These are phyloP conservation scores for Epizoanthus rinbou DNA, from an alignment of 92 coral and sea anemone genomes.

Conservation along the genomic window DNA sequence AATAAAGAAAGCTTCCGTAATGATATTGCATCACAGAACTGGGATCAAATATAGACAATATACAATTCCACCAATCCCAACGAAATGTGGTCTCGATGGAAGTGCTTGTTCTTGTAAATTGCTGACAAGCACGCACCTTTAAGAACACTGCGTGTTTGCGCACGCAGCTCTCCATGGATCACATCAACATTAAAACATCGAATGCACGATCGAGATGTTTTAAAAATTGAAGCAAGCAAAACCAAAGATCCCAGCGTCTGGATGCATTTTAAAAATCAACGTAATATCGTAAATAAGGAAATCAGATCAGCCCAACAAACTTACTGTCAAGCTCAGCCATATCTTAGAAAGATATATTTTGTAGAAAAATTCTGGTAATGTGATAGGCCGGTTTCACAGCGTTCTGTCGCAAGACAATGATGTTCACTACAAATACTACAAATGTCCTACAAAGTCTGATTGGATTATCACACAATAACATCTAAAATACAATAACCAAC, in stretches of 20 bases:
- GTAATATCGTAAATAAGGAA: constrained; percentile 50
- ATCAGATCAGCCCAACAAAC: constrained; percentile 47
- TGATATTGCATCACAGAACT: constrained; percentile 54
- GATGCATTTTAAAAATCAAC: constrained; percentile 44
- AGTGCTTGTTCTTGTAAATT: background rate
- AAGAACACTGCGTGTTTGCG: constrained; percentile 45
- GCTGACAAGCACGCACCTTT: constrained; percentile 51
- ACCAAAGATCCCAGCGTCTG: constrained; percentile 43
- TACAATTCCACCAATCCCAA: constrained; percentile 47
- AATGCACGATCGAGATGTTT: constrained; percentile 55
- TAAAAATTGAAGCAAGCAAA: constrained; percentile 49
- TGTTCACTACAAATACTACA: too few species aligned
- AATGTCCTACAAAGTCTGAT: too few species aligned
- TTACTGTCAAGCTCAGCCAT: constrained; percentile 52
- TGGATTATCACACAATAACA: too few species aligned
- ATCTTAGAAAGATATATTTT: too few species aligned
- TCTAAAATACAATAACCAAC: too few species aligned
- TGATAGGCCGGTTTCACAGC: too few species aligned
- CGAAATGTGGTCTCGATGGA: constrained; percentile 38
- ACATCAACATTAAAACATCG: constrained; percentile 49
- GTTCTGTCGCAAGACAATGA: too few species aligned
- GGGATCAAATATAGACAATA: constrained; percentile 48
- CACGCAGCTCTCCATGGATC: constrained; percentile 68
- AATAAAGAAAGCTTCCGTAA: constrained; percentile 35
- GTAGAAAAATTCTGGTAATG: too few species aligned